Percentiles rank a stretch among this genome's conserved stretches.
phyloP scores from a whole-genome alignment of 2,888 invertebrate species.

The Trichopria drosophilae region DNA sequence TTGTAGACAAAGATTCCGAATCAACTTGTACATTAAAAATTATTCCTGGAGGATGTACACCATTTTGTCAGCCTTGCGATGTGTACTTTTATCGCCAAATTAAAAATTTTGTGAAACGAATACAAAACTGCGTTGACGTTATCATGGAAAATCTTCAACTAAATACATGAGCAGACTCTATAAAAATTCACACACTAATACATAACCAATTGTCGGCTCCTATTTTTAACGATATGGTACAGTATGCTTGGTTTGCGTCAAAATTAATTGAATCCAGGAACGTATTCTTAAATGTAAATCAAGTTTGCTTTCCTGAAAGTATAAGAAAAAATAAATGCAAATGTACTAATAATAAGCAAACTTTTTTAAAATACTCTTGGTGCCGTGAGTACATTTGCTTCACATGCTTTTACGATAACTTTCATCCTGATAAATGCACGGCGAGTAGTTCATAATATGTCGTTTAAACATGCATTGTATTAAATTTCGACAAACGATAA shows the following conservation, averaged over 20 bases:
- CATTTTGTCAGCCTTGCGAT: constrained; percentile 11
- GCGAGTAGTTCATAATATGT: too few species aligned
- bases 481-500: too few species aligned
- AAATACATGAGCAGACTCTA: constrained; percentile 6
- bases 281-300: constrained; percentile 6
- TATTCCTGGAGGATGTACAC: constrained; percentile 14
- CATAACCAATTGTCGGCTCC: constrained; percentile 10
- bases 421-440: not conserved
- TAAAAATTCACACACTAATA: constrained; percentile 14
- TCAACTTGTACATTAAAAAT: constrained; percentile 1
- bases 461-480: too few species aligned
- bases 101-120: constrained; percentile 15
- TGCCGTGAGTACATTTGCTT: constrained; percentile 11
- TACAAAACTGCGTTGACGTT: constrained; percentile 9
- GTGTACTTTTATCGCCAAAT: constrained; percentile 17
- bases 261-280: constrained; percentile 2
- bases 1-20: not conserved
- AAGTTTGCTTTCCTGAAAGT: constrained; percentile 2
- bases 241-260: constrained; percentile 19
- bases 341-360: not conserved
- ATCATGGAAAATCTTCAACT: constrained; percentile 2
- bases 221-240: constrained; percentile 4
- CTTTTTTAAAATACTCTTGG: constrained; percentile 11
- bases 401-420: constrained; percentile 4
- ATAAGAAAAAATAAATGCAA: not conserved